Conservation (phyloP, 2,113 vertebrate genomes). For the Rissa tridactyla region DNA sequence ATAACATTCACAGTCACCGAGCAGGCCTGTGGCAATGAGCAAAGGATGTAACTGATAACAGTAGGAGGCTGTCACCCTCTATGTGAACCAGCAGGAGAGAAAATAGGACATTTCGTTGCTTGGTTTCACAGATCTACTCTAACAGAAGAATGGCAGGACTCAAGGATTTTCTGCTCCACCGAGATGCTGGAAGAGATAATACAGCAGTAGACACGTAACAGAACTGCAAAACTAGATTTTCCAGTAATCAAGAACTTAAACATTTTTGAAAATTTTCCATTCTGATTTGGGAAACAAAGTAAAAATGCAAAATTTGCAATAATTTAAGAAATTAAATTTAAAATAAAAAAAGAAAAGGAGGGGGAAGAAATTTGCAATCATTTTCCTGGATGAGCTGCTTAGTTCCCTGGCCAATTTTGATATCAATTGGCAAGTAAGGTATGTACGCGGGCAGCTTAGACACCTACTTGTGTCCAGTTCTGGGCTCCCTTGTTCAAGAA, state of each 20-base stretch:
- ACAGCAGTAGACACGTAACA: neutral
- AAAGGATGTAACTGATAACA: neutral
- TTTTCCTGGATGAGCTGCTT: neutral
- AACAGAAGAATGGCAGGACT: neutral
- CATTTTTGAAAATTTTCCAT: neutral
- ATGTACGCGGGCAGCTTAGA: neutral
- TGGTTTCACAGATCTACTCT: neutral
- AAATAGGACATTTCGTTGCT: neutral
- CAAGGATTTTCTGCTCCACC: neutral
- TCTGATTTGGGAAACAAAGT: neutral
- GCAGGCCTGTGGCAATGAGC: neutral
- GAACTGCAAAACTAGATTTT: neutral
- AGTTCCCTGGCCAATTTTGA: neutral
- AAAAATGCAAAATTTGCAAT: neutral
- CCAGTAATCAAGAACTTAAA: neutral
- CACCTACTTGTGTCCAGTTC: neutral
- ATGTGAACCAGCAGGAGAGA: neutral
- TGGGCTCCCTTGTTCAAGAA: no score
- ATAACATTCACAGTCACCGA: neutral
- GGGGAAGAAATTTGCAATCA: accelerated
- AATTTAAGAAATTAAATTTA: neutral
- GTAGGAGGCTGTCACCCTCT: neutral
- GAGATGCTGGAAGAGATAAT: neutral
- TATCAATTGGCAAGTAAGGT: neutral
- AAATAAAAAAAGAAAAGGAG: neutral